Evolutionary conservation across 2,888 invertebrate species (phyloP), one percentile per base, ranked within the genome.

Genomic region (Suillia variegata): DNA sequence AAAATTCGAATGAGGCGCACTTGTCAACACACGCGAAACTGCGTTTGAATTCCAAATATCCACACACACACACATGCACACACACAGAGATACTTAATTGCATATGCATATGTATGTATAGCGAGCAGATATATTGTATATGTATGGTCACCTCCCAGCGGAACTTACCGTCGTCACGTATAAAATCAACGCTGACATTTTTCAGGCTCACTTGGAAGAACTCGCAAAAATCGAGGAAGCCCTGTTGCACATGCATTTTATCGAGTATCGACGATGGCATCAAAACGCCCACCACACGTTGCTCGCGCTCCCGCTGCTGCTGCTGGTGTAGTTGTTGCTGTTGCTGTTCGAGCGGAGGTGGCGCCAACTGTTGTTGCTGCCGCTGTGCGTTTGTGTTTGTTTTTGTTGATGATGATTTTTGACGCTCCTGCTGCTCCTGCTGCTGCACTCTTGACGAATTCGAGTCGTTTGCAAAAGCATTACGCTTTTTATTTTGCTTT

Each of bases 111-210:
- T 31, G 12, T 31, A 8, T 31, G 31, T 31, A 12, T 6, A 12
- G n/a, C n/a, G n/a, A n/a, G n/a, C n/a, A n/a, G n/a, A n/a, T n/a
- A n/a, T n/a, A n/a, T n/a, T n/a, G n/a, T n/a, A n/a, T n/a, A n/a
- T n/a, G n/a, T n/a, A n/a, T n/a, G n/a, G n/a, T n/a, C n/a, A n/a
- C n/a, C n/a, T n/a, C n/a, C n/a, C n/a, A n/a, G 31, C 31, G 22
- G 24, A 48, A 79, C 80, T 81, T 62, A 81, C 82, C 81, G 56
- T 76, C 74, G 65, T 79, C 77, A 54, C 64, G 73, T 60, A 81
- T 69, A 62, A 81, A 81, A 65, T 81, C 80, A 62, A 81, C 79
- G 62, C 61, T 76, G 51, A 71, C 73, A 66, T 77, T 78, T 60
- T 70, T 67, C 65, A 80, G 68, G 65, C 76, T 70, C 62, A 79